Evolutionary conservation across 2,888 invertebrate species (phyloP).

Genomic region (Gari tellinella): DNA sequence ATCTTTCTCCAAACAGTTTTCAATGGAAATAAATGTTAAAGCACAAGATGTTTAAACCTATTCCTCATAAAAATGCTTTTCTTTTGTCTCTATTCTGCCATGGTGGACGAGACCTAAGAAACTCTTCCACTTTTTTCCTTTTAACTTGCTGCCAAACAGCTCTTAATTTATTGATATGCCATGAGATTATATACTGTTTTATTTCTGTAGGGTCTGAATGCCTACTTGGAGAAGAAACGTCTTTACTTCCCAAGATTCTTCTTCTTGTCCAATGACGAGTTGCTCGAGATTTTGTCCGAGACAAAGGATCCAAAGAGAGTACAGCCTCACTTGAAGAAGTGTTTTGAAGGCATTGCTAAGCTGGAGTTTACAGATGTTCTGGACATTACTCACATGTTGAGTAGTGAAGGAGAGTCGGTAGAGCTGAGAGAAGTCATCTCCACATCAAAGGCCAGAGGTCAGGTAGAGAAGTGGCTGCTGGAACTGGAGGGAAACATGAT

Average conservation of each 20-base stretch:
- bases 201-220: constrained; percentile 90
- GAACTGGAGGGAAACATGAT: constrained; percentile 95
- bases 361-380: constrained; percentile 84
- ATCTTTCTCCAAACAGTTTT: no score
- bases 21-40: no score
- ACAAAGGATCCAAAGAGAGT: constrained; percentile 95
- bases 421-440: constrained; percentile 83
- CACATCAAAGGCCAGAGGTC: constrained; percentile 90
- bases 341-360: constrained; percentile 84
- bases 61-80: no score
- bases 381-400: constrained; percentile 85
- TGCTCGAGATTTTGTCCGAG: constrained; percentile 97
- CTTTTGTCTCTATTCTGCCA: no score
- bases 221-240: constrained; percentile 97
- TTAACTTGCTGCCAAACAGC: no score
- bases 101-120: no score
- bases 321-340: constrained; percentile 85
- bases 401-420: constrained; percentile 84
- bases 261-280: constrained; percentile 97
- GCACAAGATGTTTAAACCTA: no score
- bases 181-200: not conserved
- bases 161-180: no score
- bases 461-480: constrained; percentile 97
- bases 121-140: no score
- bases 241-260: constrained; percentile 97